Conservation (phyloP, 2,113 vertebrate species). For the Eubucco bourcierii region DNA sequence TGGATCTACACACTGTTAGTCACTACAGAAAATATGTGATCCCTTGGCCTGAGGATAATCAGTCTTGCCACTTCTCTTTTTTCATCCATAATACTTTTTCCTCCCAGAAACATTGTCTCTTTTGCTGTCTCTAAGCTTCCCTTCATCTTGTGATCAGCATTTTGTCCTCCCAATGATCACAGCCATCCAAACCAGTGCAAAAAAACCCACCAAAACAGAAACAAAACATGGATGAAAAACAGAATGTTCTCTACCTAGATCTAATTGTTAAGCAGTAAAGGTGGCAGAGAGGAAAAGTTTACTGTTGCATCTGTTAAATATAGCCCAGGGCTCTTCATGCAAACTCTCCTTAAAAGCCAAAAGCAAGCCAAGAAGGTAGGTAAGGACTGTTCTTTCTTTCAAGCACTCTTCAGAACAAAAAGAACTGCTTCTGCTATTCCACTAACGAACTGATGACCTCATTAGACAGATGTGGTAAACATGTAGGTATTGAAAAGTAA, state of each 20-base stretch:
- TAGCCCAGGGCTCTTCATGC: not conserved
- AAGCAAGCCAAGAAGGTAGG: slow-evolving; percentile 26
- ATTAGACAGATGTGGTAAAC: slow-evolving; percentile 7
- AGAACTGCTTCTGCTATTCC: not conserved
- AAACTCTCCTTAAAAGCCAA: slow-evolving; percentile 16
- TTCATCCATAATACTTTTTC: not conserved
- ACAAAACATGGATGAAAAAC: slow-evolving; percentile 11
- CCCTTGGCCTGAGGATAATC: not conserved
- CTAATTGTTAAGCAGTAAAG: slow-evolving; percentile 7
- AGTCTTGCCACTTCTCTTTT: not conserved
- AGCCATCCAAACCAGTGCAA: slow-evolving; percentile 14
- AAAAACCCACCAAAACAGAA: too few species aligned
- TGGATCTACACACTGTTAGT: not conserved
- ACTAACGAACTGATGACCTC: slow-evolving; percentile 37
- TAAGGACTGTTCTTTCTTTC: slow-evolving; percentile 22
- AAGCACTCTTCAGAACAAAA: slow-evolving; percentile 31
- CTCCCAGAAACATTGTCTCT: not conserved
- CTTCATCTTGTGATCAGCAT: slow-evolving; percentile 26
- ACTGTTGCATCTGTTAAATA: slow-evolving; percentile 27
- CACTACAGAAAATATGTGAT: not conserved
- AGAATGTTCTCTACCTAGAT: slow-evolving; percentile 35
- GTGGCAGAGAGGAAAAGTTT: slow-evolving; percentile 11
- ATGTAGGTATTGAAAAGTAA: slow-evolving; percentile 13
- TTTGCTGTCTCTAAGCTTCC: not conserved
- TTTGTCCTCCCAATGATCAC: slow-evolving; percentile 25